Evolutionary conservation across 2,888 invertebrate genomes (phyloP).

Genomic region (Rhamphomyia laevipes): DNA sequence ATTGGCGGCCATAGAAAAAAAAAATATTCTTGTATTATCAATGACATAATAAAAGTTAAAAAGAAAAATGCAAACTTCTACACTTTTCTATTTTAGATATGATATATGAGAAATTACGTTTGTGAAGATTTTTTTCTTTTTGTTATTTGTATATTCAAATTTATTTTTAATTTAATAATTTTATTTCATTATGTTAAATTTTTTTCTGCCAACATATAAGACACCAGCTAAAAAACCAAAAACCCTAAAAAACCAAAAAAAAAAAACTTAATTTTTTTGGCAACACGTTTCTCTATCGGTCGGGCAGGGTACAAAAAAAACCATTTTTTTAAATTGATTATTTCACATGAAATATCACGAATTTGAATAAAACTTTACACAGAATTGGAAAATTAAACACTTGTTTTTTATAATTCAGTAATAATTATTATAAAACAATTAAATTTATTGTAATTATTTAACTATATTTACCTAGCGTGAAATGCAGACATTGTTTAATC

Average conservation of each 20-base stretch:
- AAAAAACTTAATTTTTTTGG: no score
- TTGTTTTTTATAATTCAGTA: conserved; percentile 13
- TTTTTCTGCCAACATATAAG: conserved; percentile 13
- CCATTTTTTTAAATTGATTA: conserved; percentile 5
- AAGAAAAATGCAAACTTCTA: no score
- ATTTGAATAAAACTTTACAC: conserved; percentile 1
- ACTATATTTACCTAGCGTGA: conserved; percentile 60
- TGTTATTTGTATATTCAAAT: neutral
- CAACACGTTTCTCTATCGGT: conserved; percentile 7
- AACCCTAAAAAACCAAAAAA: no score
- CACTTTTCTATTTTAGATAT: no score
- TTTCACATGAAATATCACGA: no score
- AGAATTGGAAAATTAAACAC: conserved; percentile 7
- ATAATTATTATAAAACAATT: conserved; percentile 18
- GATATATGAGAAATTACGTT: no score
- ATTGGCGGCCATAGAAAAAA: no score
- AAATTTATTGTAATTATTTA: no score
- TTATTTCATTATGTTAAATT: conserved; percentile 6
- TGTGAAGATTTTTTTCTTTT: no score
- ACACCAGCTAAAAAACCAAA: neutral
- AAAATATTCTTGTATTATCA: no score
- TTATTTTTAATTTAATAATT: conserved; percentile 5
- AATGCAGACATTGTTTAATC: no score
- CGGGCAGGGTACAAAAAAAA: conserved; percentile 21
- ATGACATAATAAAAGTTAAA: no score